These are phyloP conservation scores for Helicolenus hilgendorfi DNA, from an alignment of 2,797 vertebrate species.

Conservation along the genomic window DNA sequence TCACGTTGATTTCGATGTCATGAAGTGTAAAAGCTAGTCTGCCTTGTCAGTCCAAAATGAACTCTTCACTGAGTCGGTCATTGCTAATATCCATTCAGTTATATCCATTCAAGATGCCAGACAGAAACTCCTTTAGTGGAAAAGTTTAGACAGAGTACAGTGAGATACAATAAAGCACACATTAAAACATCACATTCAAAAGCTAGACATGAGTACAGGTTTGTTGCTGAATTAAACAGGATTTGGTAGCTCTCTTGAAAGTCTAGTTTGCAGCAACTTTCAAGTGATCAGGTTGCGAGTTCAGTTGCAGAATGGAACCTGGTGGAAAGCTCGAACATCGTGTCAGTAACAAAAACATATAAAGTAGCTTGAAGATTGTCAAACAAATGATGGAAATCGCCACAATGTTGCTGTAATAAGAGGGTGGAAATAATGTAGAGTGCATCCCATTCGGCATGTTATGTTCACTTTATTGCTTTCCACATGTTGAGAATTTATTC, in stretches of 20 bases:
- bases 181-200: no score
- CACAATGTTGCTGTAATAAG: neutral
- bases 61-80: neutral
- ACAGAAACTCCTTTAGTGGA: neutral
- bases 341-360: neutral
- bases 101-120: neutral
- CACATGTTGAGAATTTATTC: neutral
- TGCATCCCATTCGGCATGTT: neutral
- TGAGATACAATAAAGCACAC: no score
- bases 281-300: no score
- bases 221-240: no score
- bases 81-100: neutral
- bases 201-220: no score
- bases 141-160: no score
- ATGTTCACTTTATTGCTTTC: slow-evolving; percentile 4
- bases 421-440: neutral
- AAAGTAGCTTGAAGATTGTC: neutral
- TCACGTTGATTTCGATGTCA: neutral
- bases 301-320: no score
- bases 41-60: slow-evolving; percentile 6
- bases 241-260: no score
- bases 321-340: neutral
- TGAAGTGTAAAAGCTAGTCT: neutral
- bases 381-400: neutral
- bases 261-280: no score